phyloP scores from a whole-genome alignment of 2,113 vertebrate genomes.

The Nothobranchius kuhntae region DNA sequence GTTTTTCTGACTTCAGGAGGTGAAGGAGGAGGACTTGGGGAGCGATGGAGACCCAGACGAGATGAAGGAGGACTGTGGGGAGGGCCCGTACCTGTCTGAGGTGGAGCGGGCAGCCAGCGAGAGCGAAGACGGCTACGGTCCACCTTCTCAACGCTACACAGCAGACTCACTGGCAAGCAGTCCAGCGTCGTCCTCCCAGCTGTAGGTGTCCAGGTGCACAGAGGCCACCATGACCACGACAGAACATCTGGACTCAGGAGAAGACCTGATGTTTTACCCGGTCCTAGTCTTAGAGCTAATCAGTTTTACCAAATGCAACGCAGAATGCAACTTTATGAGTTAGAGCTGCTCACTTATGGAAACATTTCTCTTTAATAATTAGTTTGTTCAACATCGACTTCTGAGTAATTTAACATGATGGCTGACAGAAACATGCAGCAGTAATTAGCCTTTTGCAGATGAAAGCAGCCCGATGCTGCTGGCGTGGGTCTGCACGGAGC shows the following conservation, averaged over 20 bases:
- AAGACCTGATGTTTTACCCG: too few species aligned
- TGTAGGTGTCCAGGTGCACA: constrained; percentile 81
- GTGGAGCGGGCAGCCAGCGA: constrained; percentile 95
- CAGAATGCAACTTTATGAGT: too few species aligned
- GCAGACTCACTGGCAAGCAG: constrained; percentile 98
- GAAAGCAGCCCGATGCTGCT: too few species aligned
- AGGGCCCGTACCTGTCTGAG: constrained; percentile 94
- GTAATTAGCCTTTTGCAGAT: too few species aligned
- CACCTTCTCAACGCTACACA: constrained; percentile 92
- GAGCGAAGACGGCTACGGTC: constrained; percentile 97
- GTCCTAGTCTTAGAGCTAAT: constrained; percentile 6
- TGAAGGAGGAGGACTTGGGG: constrained; percentile 93
- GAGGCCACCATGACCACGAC: neutral
- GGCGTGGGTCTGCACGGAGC: too few species aligned
- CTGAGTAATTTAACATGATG: too few species aligned
- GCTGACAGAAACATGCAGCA: too few species aligned
- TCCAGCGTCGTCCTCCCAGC: constrained; percentile 97
- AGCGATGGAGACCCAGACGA: constrained; percentile 91
- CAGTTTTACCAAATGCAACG: neutral
- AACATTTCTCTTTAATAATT: too few species aligned
- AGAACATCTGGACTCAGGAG: too few species aligned
- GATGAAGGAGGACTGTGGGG: constrained; percentile 92
- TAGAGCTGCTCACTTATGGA: too few species aligned
- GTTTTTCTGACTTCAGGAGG: constrained; percentile 78
- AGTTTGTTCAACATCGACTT: too few species aligned